Evolutionary conservation across 2,113 vertebrate genomes (phyloP).

Genomic region (Oreamnos americanus): DNA sequence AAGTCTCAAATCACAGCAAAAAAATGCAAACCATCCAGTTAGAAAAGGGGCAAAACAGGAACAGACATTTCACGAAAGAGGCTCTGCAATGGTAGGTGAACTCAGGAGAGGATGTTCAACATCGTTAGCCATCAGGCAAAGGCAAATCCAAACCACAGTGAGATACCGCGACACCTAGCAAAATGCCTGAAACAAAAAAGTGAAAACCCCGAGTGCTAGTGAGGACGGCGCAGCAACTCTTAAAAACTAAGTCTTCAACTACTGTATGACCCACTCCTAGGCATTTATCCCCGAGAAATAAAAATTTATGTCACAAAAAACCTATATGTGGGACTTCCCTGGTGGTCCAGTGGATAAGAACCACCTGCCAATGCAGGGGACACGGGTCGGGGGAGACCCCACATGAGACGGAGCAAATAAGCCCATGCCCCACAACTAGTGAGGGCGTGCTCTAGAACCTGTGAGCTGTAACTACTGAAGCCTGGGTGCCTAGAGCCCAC

Average conservation of each 20-base stretch:
- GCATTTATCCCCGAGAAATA: background rate
- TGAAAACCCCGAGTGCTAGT: background rate
- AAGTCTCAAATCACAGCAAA: background rate
- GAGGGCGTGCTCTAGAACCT: fast-evolving
- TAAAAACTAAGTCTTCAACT: background rate
- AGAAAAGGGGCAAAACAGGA: background rate
- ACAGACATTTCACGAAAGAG: background rate
- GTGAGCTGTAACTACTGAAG: background rate
- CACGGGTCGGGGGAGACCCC: background rate
- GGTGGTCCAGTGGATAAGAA: background rate
- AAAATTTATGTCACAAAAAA: background rate
- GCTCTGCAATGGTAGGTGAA: background rate
- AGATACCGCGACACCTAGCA: background rate
- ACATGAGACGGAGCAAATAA: background rate
- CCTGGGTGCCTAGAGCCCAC: background rate
- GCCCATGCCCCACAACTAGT: background rate
- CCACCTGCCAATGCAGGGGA: background rate
- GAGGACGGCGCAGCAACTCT: background rate
- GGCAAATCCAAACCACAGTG: background rate
- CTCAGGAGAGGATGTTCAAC: background rate
- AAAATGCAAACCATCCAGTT: background rate
- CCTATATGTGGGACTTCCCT: background rate
- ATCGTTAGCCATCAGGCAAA: background rate
- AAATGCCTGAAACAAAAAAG: background rate
- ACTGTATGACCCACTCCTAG: background rate